Base-by-base conservation (phyloP, 1,140 invertebrate species). In the Mylabris phalerata region DNA sequence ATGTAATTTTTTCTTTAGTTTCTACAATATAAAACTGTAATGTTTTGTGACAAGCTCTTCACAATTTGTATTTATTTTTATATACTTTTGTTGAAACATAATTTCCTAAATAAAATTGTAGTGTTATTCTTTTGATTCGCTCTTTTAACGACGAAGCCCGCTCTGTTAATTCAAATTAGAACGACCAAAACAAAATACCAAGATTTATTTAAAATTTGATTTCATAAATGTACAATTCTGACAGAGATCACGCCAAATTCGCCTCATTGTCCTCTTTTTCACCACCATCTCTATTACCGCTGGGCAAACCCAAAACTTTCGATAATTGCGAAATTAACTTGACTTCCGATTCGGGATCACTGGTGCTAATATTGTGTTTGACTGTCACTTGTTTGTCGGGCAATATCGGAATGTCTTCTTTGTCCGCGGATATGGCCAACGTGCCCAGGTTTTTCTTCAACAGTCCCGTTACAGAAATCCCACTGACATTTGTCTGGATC, bases 401-500 rank as follows among this genome's bases (percentile, higher is more conserved):
- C 24, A 65, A 61, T 47, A 55, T 6, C 3, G 52, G 27, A 4
- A 44, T 24, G 4, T 5, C 27, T 1, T 25, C 45, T 19, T 19
- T 19, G 10, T 24, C 32, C 27, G 43, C 25, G 4, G 54, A 44
- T 40, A 57, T 4, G 9, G 62, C 25, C n/a, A 69, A 48, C n/a
- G 57, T 48, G 9, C 78, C 78, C 27, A 79, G 68, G 51, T 79
- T 75, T 0, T 76, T 65, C 0, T 76, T 75, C 2, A 77, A 71
- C 25, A 79, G 74, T 6, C 76, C 78, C 0, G 78, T 80, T 0
- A 79, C 66, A n/a, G 78, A 72, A 51, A 79, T 72, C 3, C 79
- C 78, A 10, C 72, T 77, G 7, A 80, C 67, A 48, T 79, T 80
- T 0, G 79, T 78, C 59, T 79, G 75, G 19, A 79, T 73, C 32